These are phyloP conservation scores for Xylophagus ater DNA, from an alignment of 2,888 invertebrate genomes.

Conservation along the genomic window DNA sequence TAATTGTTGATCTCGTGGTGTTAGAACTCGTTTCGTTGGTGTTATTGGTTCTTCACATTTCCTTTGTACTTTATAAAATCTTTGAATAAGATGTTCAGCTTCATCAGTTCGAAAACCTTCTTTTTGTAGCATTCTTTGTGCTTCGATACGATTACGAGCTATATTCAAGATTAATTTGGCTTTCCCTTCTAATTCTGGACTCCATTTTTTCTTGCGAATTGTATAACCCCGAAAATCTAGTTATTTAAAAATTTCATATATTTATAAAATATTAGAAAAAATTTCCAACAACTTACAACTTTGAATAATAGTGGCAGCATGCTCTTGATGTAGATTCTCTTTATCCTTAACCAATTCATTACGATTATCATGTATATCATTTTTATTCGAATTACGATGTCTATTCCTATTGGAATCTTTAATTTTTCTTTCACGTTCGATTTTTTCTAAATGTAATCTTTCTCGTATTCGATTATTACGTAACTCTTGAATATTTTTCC, in stretches of 20 bases:
- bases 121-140: slow-evolving; percentile 29
- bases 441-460: slow-evolving; percentile 12
- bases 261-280: slow-evolving; percentile 1
- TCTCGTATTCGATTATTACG: slow-evolving; percentile 10
- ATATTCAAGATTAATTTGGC: slow-evolving; percentile 18
- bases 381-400: no score
- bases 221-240: slow-evolving; percentile 57
- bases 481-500: slow-evolving; percentile 41
- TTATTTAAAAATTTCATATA: slow-evolving; percentile 11
- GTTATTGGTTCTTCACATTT: slow-evolving; percentile 10
- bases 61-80: slow-evolving; percentile 15
- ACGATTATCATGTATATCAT: slow-evolving; percentile 26
- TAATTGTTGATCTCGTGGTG: slow-evolving; percentile 29
- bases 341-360: slow-evolving; percentile 15
- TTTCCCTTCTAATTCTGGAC: slow-evolving; percentile 20
- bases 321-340: slow-evolving; percentile 31
- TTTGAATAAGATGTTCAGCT: slow-evolving; percentile 34
- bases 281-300: slow-evolving; percentile 46
- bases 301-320: slow-evolving; percentile 55
- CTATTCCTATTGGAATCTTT: slow-evolving; percentile 30
- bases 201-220: slow-evolving; percentile 46
- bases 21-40: slow-evolving; percentile 14
- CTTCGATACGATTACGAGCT: slow-evolving; percentile 17
- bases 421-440: slow-evolving; percentile 9
- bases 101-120: slow-evolving; percentile 39